Conservation (phyloP, 2,113 vertebrate genomes). For the Mustelus asterias region DNA sequence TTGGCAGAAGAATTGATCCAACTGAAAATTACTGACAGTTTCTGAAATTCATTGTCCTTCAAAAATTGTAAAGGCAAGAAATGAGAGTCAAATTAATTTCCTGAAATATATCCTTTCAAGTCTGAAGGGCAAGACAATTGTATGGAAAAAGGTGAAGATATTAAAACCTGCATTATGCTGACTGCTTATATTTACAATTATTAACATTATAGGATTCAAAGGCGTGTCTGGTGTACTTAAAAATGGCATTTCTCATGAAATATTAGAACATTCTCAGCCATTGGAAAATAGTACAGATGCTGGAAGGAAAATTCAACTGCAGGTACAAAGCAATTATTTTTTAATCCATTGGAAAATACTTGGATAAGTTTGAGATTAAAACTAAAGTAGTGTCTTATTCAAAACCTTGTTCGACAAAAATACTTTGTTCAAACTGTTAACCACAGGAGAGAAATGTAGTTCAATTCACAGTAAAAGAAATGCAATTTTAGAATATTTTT, state of each 20-base stretch:
- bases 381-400: background rate
- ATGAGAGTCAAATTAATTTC: background rate
- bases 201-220: conserved; percentile 31
- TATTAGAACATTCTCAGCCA: background rate
- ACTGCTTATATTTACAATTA: background rate
- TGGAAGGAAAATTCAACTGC: background rate
- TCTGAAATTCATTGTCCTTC: background rate
- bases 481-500: background rate
- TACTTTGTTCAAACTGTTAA: background rate
- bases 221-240: background rate
- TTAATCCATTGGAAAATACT: background rate
- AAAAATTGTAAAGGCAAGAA: background rate
- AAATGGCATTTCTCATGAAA: conserved; percentile 29
- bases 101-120: background rate
- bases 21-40: background rate
- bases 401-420: background rate
- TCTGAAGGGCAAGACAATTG: background rate
- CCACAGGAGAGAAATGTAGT: background rate
- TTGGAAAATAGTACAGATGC: conserved; percentile 9
- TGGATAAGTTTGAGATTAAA: background rate
- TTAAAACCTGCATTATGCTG: background rate
- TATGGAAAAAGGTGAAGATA: background rate
- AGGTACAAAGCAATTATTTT: conserved; percentile 27
- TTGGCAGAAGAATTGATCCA: background rate
- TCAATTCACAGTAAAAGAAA: background rate